Evolutionary conservation across 2,888 invertebrate genomes (phyloP).

Genomic region (Eucera pruinosa): DNA sequence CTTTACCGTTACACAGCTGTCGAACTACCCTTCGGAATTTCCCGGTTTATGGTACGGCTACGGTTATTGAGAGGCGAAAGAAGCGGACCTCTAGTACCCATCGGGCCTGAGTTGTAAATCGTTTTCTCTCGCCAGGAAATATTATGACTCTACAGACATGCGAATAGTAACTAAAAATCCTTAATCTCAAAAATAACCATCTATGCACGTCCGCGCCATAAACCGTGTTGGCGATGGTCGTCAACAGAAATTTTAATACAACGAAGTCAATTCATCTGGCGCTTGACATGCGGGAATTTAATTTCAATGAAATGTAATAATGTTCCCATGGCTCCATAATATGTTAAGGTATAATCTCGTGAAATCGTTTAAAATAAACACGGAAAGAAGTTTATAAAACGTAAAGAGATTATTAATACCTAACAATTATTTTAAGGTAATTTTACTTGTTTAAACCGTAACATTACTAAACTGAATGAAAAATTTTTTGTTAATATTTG

Average conservation of each 20-base stretch:
- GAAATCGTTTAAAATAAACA: background rate
- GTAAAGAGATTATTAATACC: background rate
- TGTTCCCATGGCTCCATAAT: background rate
- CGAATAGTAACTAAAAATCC: too few relatives aligned
- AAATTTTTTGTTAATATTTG: background rate
- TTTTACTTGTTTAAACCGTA: slow-evolving; percentile 1
- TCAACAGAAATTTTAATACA: slow-evolving; percentile 29
- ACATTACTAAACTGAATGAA: background rate
- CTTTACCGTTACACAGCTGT: too few relatives aligned
- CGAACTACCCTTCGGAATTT: too few relatives aligned
- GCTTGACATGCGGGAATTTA: slow-evolving; percentile 7
- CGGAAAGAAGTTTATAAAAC: background rate
- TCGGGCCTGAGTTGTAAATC: too few relatives aligned
- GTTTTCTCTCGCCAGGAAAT: too few relatives aligned
- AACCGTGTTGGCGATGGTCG: too few relatives aligned
- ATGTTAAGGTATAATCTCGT: background rate
- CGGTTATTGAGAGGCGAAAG: too few relatives aligned
- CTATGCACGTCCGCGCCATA: too few relatives aligned
- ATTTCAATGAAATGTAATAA: slow-evolving; percentile 21
- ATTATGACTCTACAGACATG: too few relatives aligned
- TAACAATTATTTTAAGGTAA: background rate
- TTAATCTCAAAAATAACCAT: too few relatives aligned
- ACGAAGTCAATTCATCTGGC: slow-evolving; percentile 19
- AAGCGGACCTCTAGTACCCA: too few relatives aligned
- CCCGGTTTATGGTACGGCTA: too few relatives aligned